A percentile compares a stretch with the other conserved stretches of the same genome.
phyloP scores from a whole-genome alignment of 2,888 invertebrate species.

The Torymus texanus region DNA sequence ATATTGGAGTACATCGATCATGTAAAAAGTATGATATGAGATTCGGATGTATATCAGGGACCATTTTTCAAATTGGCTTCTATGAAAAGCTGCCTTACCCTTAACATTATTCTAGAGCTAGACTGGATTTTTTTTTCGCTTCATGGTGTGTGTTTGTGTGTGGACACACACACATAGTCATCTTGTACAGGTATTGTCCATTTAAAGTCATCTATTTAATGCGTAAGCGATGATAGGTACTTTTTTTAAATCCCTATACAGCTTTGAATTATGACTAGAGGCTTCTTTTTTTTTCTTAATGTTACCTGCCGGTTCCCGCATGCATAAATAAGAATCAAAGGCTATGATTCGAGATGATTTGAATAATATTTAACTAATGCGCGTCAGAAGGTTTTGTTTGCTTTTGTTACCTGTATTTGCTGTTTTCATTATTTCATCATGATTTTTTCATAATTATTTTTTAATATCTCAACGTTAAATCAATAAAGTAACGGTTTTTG shows the following conservation, averaged over 20 bases:
- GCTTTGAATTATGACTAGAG: slow-evolving; percentile 37
- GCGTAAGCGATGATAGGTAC: slow-evolving; percentile 47
- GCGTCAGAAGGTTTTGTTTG: slow-evolving; percentile 26
- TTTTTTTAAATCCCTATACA: slow-evolving; percentile 37
- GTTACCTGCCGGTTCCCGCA: neutral
- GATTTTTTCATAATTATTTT: neutral
- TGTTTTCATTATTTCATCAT: slow-evolving; percentile 13
- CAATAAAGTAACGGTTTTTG: too few species aligned
- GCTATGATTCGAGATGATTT: slow-evolving; percentile 24
- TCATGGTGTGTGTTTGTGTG: too few species aligned
- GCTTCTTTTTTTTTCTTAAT: neutral
- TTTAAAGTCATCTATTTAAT: too few species aligned
- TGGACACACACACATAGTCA: too few species aligned
- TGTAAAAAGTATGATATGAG: too few species aligned
- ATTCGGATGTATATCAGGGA: too few species aligned
- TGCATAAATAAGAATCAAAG: slow-evolving; percentile 35
- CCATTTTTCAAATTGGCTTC: too few species aligned
- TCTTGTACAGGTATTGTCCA: too few species aligned
- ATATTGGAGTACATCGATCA: too few species aligned
- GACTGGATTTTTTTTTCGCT: too few species aligned
- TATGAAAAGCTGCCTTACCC: too few species aligned
- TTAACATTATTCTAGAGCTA: too few species aligned
- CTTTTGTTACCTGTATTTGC: slow-evolving; percentile 18
- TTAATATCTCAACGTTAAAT: neutral
- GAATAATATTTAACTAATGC: slow-evolving; percentile 45